phyloP scores from a whole-genome alignment of 2,113 vertebrate species.

The Aplodontia rufa region DNA sequence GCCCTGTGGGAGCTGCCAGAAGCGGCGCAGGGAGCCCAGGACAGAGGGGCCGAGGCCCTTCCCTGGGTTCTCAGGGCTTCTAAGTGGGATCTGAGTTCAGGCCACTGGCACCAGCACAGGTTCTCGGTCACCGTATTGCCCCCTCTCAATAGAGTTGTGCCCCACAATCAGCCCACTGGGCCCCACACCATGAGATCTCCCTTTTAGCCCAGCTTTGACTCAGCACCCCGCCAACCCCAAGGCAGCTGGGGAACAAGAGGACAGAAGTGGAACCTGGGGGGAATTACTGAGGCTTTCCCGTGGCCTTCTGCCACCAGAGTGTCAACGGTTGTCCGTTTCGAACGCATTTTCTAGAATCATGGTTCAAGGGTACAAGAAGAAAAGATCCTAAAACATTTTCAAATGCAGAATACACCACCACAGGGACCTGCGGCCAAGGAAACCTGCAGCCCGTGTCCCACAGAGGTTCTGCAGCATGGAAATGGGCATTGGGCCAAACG shows the following conservation, averaged over 20 bases:
- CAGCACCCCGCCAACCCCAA: no score
- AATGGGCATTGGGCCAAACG: background rate
- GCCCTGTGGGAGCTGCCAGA: no score
- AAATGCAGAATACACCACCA: background rate
- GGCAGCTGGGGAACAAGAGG: background rate
- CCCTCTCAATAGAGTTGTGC: no score
- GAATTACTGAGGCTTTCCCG: background rate
- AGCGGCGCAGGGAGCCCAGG: background rate
- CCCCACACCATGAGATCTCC: background rate
- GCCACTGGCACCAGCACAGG: background rate
- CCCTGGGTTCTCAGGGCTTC: background rate
- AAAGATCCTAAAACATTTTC: background rate
- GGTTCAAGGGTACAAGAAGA: background rate
- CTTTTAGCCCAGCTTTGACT: background rate
- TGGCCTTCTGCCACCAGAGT: background rate
- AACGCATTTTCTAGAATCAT: background rate
- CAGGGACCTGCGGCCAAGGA: background rate
- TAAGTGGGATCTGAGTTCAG: no score
- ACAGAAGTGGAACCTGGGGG: background rate
- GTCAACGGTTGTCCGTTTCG: background rate
- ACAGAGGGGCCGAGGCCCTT: background rate
- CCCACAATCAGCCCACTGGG: background rate
- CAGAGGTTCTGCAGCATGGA: background rate
- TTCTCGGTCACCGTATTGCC: background rate
- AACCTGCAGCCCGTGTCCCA: background rate